Conservation (phyloP, 2,888 invertebrate species). For the Yponomeuta malinellus region DNA sequence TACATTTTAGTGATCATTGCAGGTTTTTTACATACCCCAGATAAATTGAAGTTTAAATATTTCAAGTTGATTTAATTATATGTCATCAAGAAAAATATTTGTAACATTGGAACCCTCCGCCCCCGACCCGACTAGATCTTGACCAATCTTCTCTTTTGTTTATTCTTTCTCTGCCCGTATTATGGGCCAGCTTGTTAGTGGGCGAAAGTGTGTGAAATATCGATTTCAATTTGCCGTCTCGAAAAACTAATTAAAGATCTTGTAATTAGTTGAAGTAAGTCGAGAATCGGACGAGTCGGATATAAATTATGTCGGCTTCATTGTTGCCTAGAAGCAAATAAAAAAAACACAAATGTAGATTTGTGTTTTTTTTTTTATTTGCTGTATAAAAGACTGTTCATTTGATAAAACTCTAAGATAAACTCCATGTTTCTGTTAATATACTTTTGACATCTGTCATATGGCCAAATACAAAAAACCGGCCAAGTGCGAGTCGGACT, state of each 20-base stretch:
- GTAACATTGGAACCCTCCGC: neutral
- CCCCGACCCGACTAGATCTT: neutral
- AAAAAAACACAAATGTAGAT: too few relatives aligned
- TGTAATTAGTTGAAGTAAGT: neutral
- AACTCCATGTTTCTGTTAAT: too few relatives aligned
- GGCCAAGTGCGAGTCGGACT: too few relatives aligned
- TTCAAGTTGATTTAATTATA: too few relatives aligned
- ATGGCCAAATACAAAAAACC: too few relatives aligned
- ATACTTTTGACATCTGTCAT: too few relatives aligned
- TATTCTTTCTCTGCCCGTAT: slow-evolving; percentile 17
- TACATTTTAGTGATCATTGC: too few relatives aligned
- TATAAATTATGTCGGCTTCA: neutral
- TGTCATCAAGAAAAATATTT: neutral
- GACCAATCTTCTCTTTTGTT: neutral
- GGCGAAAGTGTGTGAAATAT: slow-evolving; percentile 15
- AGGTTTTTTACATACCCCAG: too few relatives aligned
- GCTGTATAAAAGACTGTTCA: neutral
- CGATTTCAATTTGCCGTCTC: slow-evolving; percentile 14
- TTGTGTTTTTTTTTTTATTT: neutral
- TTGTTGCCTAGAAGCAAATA: neutral
- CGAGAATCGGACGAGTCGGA: neutral
- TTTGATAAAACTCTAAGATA: neutral
- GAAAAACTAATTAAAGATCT: neutral
- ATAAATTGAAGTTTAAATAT: too few relatives aligned
- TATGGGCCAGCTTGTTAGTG: slow-evolving; percentile 16